Evolutionary conservation across 2,888 invertebrate genomes (phyloP).

Genomic region (Notodonta dromedarius): DNA sequence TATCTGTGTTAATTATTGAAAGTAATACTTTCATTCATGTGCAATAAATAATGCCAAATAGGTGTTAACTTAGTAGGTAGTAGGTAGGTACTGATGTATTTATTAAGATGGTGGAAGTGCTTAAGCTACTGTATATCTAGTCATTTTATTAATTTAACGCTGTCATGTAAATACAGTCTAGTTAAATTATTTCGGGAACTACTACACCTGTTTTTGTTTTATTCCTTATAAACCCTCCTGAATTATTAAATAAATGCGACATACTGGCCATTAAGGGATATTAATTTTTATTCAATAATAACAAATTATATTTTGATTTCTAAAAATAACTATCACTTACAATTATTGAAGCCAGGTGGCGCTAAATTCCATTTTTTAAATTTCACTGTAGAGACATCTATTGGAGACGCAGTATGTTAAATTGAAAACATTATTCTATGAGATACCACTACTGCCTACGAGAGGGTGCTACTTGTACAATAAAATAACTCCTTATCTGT

Average conservation of each 20-base stretch:
- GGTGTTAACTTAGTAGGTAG: background rate
- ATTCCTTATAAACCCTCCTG: background rate
- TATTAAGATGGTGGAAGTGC: background rate
- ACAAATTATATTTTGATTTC: too few species aligned
- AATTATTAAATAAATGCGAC: too few species aligned
- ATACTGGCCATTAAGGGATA: too few species aligned
- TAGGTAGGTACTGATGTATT: background rate
- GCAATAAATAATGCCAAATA: constrained; percentile 35
- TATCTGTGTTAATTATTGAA: constrained; percentile 22
- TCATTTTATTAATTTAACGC: background rate
- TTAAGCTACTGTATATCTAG: background rate
- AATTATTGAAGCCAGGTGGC: too few species aligned
- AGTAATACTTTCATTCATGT: constrained; percentile 44
- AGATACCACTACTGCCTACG: constrained; percentile 29
- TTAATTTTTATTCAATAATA: too few species aligned
- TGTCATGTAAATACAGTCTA: background rate
- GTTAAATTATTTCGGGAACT: background rate
- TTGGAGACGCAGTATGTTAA: too few species aligned
- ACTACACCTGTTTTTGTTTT: background rate
- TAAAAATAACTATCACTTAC: too few species aligned
- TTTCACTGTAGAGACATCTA: too few species aligned
- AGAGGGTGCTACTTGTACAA: constrained; percentile 42
- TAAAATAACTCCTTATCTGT: constrained; percentile 13
- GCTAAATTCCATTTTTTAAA: too few species aligned
- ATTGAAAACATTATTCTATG: background rate